A percentile compares a stretch with the other conserved stretches of the same genome.
Evolutionary conservation across 2,888 invertebrate species (phyloP).

Genomic region (Pogonocherus hispidulus): DNA sequence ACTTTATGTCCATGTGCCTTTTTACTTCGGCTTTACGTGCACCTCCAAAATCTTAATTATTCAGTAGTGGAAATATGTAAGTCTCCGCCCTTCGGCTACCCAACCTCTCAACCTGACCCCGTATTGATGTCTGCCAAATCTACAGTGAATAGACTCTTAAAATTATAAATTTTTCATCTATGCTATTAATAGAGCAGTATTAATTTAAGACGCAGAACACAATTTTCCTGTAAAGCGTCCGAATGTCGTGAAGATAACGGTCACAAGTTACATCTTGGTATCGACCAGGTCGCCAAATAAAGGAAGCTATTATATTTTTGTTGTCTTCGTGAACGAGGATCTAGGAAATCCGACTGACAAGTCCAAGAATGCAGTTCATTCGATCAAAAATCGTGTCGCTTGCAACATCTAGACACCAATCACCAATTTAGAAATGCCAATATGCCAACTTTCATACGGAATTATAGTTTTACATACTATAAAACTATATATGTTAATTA

Average conservation of each 20-base stretch:
- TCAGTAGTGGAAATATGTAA: too few relatives aligned
- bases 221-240: neutral
- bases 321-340: neutral
- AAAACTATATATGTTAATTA: too few relatives aligned
- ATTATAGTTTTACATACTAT: too few relatives aligned
- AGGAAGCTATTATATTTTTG: neutral
- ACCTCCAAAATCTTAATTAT: too few relatives aligned
- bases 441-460: too few relatives aligned
- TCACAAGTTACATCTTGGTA: neutral
- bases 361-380: neutral
- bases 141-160: too few relatives aligned
- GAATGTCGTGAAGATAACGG: neutral
- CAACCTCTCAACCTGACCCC: too few relatives aligned
- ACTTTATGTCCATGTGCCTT: too few relatives aligned
- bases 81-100: too few relatives aligned
- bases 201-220: neutral
- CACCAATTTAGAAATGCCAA: neutral
- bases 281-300: neutral
- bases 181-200: neutral
- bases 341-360: neutral
- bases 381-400: neutral
- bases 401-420: neutral
- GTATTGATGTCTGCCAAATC: too few relatives aligned
- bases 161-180: too few relatives aligned
- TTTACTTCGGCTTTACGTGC: too few relatives aligned